Conservation (phyloP, 2,113 vertebrate species). For the Crocuta crocuta region DNA sequence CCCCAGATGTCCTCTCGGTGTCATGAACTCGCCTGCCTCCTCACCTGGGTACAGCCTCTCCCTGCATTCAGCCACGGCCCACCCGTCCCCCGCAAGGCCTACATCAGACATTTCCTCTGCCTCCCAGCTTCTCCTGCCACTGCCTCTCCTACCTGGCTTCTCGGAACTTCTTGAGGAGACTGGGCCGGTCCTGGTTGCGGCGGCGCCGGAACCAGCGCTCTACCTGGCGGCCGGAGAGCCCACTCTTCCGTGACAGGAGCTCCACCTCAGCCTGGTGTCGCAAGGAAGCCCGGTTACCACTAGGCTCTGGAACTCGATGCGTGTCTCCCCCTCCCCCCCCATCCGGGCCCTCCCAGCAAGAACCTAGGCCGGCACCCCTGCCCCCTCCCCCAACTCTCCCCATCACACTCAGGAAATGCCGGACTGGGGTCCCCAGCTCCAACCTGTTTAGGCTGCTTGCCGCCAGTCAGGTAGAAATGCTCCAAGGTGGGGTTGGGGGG, state of each 20-base stretch:
- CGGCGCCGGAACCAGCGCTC: constrained; percentile 96
- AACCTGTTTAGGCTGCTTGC: constrained; percentile 95
- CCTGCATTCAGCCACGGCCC: not conserved
- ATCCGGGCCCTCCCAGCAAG: not conserved
- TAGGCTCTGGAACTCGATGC: not conserved
- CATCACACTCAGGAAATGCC: not conserved
- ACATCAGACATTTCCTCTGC: not conserved
- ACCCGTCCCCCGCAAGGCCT: not conserved
- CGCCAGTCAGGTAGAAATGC: constrained; percentile 88
- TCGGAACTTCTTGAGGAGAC: constrained; percentile 95
- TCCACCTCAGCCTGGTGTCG: constrained; percentile 84
- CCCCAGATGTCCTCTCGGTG: fast-evolving
- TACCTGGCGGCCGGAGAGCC: constrained; percentile 86
- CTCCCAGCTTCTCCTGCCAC: not conserved
- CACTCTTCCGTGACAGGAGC: constrained; percentile 82
- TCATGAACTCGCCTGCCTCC: not conserved
- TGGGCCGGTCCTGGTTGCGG: constrained; percentile 94
- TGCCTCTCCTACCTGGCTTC: constrained; percentile 91
- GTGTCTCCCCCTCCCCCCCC: too few species aligned
- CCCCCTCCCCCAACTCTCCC: not conserved
- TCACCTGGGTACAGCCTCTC: not conserved
- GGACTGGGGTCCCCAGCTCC: not conserved
- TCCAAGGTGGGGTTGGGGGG: constrained; percentile 91
- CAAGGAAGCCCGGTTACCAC: not conserved
- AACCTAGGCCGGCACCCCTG: not conserved